Base-by-base conservation (phyloP, 2,888 invertebrate species). In the Junonia oenone region DNA sequence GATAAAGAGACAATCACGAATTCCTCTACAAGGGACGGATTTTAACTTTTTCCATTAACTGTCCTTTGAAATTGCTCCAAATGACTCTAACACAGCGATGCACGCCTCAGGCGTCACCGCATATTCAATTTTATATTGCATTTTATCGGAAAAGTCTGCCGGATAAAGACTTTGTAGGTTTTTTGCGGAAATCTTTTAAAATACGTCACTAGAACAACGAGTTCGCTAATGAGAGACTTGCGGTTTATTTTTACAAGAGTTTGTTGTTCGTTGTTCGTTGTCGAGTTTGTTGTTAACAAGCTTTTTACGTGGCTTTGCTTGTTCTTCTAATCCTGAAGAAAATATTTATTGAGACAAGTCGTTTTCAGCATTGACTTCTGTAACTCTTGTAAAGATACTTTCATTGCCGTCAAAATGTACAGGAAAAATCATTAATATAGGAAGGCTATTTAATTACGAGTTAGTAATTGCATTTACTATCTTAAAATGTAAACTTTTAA, bases 101-200 rank as follows among this genome's bases (percentile, higher is more conserved):
- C 33, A 33, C 33, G 47, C 47, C 15, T 26, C 40, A 22, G 31
- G 53, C 47, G 29, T 33, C 53, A 33, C 47, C 47, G 47, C 47
- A 43, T 54, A 40, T 54, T 54, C 48, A 54, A 54, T 54, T 48
- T 54, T 33, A 15, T 33, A 48, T 43, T 43, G 13, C 40, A 33
- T 33, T 48, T 22, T 54, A 54, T 54, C 13, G 48, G 54, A 48
- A 54, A 53, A 53, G 26, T 43, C 43, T 43, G 17, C 2, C 26
- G 11, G 22, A 26, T 43, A 43, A 43, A 43, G 13, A 43, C 6
- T 26, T 43, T 26, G 26, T 43, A 43, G 2, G 6, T 43, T 43
- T 26, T 43, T 43, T 6, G 11, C 8, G 6, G n/a, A 19, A 40
- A 6, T 13, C 8, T 26, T 43, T 13, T 13, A 43, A 43, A 40